These are phyloP conservation scores for Pteromalus puparum DNA, from an alignment of 1,140 invertebrate genomes.

Conservation along the genomic window DNA sequence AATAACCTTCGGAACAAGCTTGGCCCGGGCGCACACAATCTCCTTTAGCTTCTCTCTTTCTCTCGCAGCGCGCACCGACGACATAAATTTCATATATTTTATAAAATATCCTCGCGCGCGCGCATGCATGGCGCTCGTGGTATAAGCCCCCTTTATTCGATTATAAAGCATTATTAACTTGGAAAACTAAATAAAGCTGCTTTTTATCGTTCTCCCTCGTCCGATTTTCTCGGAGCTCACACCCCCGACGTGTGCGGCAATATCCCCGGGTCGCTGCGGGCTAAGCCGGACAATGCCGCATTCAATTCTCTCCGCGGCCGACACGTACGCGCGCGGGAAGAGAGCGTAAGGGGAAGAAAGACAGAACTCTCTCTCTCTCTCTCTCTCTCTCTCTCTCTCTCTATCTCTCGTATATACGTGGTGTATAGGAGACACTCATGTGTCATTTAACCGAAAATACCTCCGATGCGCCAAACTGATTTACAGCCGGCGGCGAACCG, in stretches of 20 bases:
- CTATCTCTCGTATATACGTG: not conserved
- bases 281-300: slow-evolving; percentile 67
- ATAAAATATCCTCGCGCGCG: not conserved
- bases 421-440: slow-evolving; percentile 60
- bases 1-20: slow-evolving; percentile 18
- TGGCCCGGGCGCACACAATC: not conserved
- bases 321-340: not conserved
- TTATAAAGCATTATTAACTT: slow-evolving; percentile 51
- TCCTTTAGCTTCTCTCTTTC: not conserved
- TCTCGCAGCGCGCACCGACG: not conserved
- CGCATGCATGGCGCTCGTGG: too few relatives aligned
- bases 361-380: not conserved
- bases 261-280: slow-evolving; percentile 64
- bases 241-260: slow-evolving; percentile 57
- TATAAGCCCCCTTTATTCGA: slow-evolving; percentile 44
- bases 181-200: slow-evolving; percentile 33
- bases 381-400: too few relatives aligned
- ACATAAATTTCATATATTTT: not conserved
- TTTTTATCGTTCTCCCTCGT: slow-evolving; percentile 55
- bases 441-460: slow-evolving; percentile 74
- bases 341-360: slow-evolving; percentile 7
- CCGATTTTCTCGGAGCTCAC: slow-evolving; percentile 40
- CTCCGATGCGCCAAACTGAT: slow-evolving; percentile 72
- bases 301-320: slow-evolving; percentile 65
- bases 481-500: slow-evolving; percentile 63